Evolutionary conservation across 1,140 invertebrate genomes (phyloP), one percentile per base, ranked within the genome.

Genomic region (Hirudo medicinalis): DNA sequence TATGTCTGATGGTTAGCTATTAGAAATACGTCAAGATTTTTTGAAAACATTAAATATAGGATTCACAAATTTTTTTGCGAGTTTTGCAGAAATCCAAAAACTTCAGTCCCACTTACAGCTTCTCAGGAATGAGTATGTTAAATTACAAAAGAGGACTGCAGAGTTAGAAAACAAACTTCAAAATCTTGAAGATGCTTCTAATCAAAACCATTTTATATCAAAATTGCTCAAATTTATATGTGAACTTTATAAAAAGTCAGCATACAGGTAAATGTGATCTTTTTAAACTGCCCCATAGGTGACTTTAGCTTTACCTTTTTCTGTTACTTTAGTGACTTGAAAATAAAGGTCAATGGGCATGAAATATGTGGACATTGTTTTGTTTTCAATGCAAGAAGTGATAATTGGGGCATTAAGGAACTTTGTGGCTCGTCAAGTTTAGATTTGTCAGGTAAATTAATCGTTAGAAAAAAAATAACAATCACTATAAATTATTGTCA

Each of bases 71-170:
- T 49, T 49, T 49, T 49, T 49, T 2, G 43, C 11, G 43, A 17
- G 43, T 49, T 49, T 49, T 49, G 9, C 70, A 75, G 88, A 89
- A 81, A 84, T 86, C 72, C 83, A 83, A 27, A 92, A 95, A 80
- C 86, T 93, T 76, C 89, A 93, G 79, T 89, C 91, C 77, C 91
- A 95, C 79, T 83, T 97, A 74, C 81, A 86, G 55, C 83, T 96
- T 68, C 82, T 96, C 55, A 87, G 91, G 78, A 89, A 94, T 76
- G 91, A 96, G 79, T 95, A 95, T 82, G 87, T 91, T 0, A 93
- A 92, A 81, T 83, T 96, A 20, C 91, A 94, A 78, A 86, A 86
- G n/a, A 86, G 87, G 73, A 88, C 90, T 78, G 85, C 86, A 6
- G 90, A 93, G 75, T 79, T 94, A 9, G 90, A 95, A 79, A 86